Percentiles rank a stretch among this genome's conserved stretches.
These are phyloP conservation scores for Chlamydotis undulata DNA, from an alignment of 2,113 vertebrate genomes.

Conservation along the genomic window DNA sequence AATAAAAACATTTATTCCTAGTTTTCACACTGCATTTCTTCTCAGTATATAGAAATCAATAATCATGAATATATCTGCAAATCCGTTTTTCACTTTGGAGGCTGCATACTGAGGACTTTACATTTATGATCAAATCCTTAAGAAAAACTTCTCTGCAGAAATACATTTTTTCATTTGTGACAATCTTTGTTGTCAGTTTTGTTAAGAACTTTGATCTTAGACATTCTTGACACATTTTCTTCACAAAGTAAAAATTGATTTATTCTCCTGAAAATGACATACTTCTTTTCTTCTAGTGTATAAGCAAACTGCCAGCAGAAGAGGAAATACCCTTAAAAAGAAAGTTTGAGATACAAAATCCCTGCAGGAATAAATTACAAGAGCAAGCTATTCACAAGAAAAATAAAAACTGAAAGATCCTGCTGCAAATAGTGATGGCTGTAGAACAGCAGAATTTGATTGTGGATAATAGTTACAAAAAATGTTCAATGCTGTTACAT, in stretches of 20 bases:
- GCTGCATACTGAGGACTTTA: neutral
- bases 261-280: neutral
- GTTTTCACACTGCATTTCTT: neutral
- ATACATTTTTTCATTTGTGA: neutral
- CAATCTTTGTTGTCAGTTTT: neutral
- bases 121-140: neutral
- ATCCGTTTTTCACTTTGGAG: neutral
- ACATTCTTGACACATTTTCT: neutral
- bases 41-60: neutral
- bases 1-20: neutral
- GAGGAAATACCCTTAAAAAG: neutral
- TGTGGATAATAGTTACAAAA: neutral
- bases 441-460: neutral
- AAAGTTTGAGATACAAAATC: neutral
- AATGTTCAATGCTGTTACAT: neutral
- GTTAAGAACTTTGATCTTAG: constrained; percentile 2
- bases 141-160: neutral
- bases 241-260: neutral
- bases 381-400: neutral
- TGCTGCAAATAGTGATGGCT: neutral
- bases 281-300: neutral
- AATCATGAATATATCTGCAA: neutral
- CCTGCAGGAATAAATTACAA: constrained; percentile 3
- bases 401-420: neutral
- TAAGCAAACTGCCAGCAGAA: neutral